phyloP scores from a whole-genome alignment of 2,113 vertebrate genomes.

The Corapipo altera region DNA sequence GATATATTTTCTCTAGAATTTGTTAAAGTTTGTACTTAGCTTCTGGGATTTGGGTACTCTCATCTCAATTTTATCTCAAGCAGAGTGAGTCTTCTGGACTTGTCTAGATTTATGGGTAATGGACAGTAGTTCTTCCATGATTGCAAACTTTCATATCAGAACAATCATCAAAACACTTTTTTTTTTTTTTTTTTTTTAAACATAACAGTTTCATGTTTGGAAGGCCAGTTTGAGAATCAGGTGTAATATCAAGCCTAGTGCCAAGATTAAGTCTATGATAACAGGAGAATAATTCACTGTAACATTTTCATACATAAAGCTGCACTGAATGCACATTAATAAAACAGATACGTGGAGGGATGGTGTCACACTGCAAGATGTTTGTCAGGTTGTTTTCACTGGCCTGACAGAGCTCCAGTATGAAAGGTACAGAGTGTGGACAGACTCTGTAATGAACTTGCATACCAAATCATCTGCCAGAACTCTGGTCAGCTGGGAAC shows the following conservation, averaged over 20 bases:
- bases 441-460: conserved; percentile 6
- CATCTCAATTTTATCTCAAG: background rate
- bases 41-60: background rate
- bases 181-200: background rate
- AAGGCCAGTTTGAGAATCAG: background rate
- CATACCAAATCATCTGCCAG: background rate
- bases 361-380: background rate
- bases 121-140: background rate
- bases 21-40: background rate
- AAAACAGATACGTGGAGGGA: background rate
- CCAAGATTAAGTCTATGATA: background rate
- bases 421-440: background rate
- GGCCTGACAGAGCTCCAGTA: background rate
- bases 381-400: conserved; percentile 12
- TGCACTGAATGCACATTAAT: background rate
- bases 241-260: background rate
- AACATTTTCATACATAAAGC: background rate
- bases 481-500: background rate
- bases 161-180: background rate
- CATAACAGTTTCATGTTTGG: background rate
- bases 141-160: background rate
- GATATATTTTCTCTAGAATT: background rate
- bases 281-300: background rate
- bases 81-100: background rate
- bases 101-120: background rate